Evolutionary conservation across 2,888 invertebrate species (phyloP).

Genomic region (Teleiodes luculella): DNA sequence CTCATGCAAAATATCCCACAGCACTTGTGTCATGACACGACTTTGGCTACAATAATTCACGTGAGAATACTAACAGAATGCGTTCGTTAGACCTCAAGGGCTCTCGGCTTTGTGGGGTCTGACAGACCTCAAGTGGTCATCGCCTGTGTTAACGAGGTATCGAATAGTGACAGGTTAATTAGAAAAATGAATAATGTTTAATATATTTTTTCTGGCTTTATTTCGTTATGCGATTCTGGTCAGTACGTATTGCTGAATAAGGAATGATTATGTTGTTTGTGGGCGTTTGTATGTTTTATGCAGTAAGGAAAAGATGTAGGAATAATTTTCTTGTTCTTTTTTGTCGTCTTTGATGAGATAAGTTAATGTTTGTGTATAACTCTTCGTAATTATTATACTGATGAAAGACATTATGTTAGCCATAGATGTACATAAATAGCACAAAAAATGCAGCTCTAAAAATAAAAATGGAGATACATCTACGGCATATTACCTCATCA

Average conservation of each 20-base stretch:
- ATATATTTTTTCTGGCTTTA: neutral
- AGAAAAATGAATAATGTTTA: slow-evolving; percentile 3
- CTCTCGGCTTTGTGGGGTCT: slow-evolving; percentile 61
- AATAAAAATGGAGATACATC: no score
- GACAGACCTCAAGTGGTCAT: slow-evolving; percentile 52
- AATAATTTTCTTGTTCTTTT: no score
- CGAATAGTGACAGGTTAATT: slow-evolving; percentile 22
- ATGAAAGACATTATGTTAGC: no score
- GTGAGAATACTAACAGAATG: slow-evolving; percentile 73
- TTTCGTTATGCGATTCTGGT: neutral
- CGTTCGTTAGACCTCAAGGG: slow-evolving; percentile 71
- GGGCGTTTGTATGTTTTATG: neutral
- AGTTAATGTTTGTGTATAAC: no score
- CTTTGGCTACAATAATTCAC: slow-evolving; percentile 52
- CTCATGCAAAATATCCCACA: slow-evolving; percentile 15
- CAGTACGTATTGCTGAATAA: neutral
- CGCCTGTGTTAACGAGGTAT: slow-evolving; percentile 54
- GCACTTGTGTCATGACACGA: slow-evolving; percentile 10
- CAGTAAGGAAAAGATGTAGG: no score
- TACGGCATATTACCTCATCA: no score
- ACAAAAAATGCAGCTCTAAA: no score
- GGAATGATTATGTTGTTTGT: neutral
- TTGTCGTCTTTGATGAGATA: no score
- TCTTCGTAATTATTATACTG: no score
- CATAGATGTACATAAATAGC: no score